Conservation (phyloP, 2,888 invertebrate species). For the Drosophila greeni region DNA sequence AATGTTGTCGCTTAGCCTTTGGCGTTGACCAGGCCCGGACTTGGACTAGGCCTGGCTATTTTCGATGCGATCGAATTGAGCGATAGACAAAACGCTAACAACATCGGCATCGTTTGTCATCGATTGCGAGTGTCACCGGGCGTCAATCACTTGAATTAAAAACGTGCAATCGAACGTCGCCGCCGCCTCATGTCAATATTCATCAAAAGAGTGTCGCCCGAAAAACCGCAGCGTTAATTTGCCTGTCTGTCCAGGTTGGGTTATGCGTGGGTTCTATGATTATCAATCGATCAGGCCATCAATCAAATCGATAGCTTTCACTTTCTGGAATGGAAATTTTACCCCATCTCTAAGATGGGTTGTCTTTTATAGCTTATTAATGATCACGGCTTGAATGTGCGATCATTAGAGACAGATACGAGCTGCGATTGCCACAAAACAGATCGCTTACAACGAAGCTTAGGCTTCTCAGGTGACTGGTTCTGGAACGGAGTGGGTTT, state of each 20-base stretch:
- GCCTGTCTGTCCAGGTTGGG: conserved; percentile 52
- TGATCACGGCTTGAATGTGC: conserved; percentile 55
- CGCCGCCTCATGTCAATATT: conserved; percentile 63
- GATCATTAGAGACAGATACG: conserved; percentile 64
- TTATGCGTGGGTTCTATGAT: conserved; percentile 19
- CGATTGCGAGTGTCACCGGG: conserved; percentile 31
- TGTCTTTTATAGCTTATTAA: conserved; percentile 73
- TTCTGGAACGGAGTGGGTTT: conserved; percentile 24
- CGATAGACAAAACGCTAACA: conserved; percentile 68
- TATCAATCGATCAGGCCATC: conserved; percentile 16
- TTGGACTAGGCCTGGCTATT: conserved; percentile 53
- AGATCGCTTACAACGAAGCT: conserved; percentile 48
- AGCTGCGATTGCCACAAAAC: conserved; percentile 43
- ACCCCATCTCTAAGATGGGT: conserved; percentile 39
- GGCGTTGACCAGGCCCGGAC: conserved; percentile 15
- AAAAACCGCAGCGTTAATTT: conserved; percentile 65
- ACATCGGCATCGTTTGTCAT: conserved; percentile 46
- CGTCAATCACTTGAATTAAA: conserved; percentile 72
- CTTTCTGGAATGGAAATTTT: conserved; percentile 47
- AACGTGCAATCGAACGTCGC: conserved; percentile 66
- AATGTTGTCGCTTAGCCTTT: conserved; percentile 57
- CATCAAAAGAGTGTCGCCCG: conserved; percentile 47
- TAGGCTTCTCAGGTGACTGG: conserved; percentile 44
- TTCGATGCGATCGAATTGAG: conserved; percentile 57
- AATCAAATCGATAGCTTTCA: conserved; percentile 51